Evolutionary conservation across 2,888 invertebrate species (phyloP), one percentile per base, ranked within the genome.

Genomic region (Acanthacorydalis orientalis): DNA sequence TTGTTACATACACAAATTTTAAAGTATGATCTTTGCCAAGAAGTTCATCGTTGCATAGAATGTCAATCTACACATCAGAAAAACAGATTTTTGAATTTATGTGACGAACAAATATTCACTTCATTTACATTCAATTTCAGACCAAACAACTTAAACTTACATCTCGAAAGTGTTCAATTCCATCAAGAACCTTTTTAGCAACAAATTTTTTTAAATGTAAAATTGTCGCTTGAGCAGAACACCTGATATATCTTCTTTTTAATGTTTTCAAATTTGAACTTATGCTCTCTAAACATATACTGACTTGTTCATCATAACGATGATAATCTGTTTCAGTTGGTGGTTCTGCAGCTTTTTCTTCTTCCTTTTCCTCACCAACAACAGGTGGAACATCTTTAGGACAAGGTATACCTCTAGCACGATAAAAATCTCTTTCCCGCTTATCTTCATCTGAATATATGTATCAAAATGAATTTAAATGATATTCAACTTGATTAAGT

Each of bases 1-100:
- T 75, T 32, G 97, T 98, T 40, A 96, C 90, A 60, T 88, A 90
- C 33, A 97, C 93, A 70, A 98, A 98, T 69, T 97, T 96, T 55
- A 98, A 73, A 44, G 97, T 97, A 64, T 97, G 97, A 65, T 98
- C 97, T 68, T 97, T 97, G 51, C 97, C 98, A 63, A 98, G 70
- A 54, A 97, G 72, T 72, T 97, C 97, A 63, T 96, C 90, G 70
- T 98, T 97, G 74, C 97, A 98, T 65, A 96, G 73, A 61, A 98
- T 90, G 69, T 98, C 98, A 68, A 97, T 88, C 38, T 38, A 38
- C n/a, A 38, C n/a, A 38, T 14, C 7, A 38, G 14, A 7, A 11
- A 38, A 14, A 38, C 7, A 38, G 7, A 14, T 14, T 23, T 23
- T 23, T 2, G 6, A 23, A 4, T 4, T 23, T 6, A 23, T 6